These are phyloP conservation scores for Columba guinea DNA, from an alignment of 2,797 vertebrate genomes.

Conservation along the genomic window DNA sequence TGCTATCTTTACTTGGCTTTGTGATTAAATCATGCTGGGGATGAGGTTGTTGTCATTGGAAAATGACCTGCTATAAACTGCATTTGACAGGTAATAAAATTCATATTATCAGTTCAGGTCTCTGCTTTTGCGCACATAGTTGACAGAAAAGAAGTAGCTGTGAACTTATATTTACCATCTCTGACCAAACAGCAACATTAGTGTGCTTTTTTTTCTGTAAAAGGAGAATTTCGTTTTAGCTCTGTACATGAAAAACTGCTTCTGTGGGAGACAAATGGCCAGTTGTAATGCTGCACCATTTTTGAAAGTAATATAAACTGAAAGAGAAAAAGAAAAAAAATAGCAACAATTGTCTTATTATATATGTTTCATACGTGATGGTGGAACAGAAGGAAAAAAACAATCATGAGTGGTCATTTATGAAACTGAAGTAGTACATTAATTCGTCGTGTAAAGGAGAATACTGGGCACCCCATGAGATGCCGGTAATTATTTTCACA, in stretches of 20 bases:
- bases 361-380: not conserved
- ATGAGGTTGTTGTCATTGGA: not conserved
- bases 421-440: not conserved
- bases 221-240: not conserved
- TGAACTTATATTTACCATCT: not conserved
- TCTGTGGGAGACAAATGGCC: not conserved
- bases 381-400: not conserved
- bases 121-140: not conserved
- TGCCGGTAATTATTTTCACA: conserved; percentile 13
- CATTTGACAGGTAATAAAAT: conserved; percentile 33
- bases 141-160: not conserved
- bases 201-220: not conserved
- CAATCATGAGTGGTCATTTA: not conserved
- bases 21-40: conserved; percentile 7
- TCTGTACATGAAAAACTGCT: not conserved
- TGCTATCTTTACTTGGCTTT: not conserved
- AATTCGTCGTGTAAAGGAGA: not conserved
- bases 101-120: not conserved
- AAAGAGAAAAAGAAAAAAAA: not conserved
- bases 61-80: not conserved
- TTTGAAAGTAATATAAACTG: not conserved
- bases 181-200: not conserved
- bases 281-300: not conserved
- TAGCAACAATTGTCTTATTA: not conserved
- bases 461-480: not conserved